These are phyloP conservation scores for Hypselothyrea guttata DNA, from an alignment of 2,888 invertebrate species.

Conservation along the genomic window DNA sequence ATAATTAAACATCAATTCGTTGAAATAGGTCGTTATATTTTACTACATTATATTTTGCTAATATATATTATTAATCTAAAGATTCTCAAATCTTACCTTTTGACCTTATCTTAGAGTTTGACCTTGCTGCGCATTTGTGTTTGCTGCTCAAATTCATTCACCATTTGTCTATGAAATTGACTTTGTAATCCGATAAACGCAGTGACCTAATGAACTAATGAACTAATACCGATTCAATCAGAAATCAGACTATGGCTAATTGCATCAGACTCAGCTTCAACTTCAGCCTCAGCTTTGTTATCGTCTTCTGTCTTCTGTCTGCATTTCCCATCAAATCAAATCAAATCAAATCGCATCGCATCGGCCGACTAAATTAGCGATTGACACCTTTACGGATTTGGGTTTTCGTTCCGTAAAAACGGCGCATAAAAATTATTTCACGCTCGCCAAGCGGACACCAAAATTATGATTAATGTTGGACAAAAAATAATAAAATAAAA, in stretches of 20 bases:
- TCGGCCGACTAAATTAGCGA: conserved; percentile 57
- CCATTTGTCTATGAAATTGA: too few species aligned
- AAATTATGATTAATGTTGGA: conserved; percentile 74
- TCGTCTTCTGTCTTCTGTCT: conserved; percentile 6
- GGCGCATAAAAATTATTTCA: conserved; percentile 73
- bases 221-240: conserved; percentile 11
- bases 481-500: not conserved
- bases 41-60: too few species aligned
- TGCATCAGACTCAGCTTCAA: conserved; percentile 2
- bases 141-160: too few species aligned
- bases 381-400: conserved; percentile 63
- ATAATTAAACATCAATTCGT: too few species aligned
- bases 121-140: not conserved
- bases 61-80: too few species aligned
- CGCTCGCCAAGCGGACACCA: conserved; percentile 47
- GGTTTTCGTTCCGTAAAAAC: conserved; percentile 57
- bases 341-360: too few species aligned
- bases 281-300: not conserved
- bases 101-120: too few species aligned
- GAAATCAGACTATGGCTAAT: conserved; percentile 25
- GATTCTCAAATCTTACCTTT: not conserved
- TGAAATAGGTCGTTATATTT: too few species aligned
- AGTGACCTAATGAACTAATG: conserved; percentile 18
- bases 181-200: too few species aligned
- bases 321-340: conserved; percentile 46